Evolutionary conservation across 2,113 vertebrate species (phyloP), one percentile per base, ranked within the genome.

Genomic region (Mesoclemmys tuberculata): DNA sequence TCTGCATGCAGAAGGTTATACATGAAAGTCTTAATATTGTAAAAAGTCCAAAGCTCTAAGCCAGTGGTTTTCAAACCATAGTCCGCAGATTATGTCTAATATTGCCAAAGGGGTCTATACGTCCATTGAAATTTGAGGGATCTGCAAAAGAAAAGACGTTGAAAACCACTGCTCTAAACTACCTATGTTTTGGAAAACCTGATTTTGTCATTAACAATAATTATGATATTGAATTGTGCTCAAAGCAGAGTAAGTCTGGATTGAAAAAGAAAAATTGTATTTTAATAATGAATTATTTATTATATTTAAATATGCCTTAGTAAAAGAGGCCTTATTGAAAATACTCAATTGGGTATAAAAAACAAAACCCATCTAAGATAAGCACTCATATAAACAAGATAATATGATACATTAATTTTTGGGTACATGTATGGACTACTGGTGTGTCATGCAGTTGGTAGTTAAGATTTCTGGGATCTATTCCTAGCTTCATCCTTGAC

Each of bases 21-120:
- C 74, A 79, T 88, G 68, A 92, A 92, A 83, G 85, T 87, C 90
- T 92, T 84, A 83, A 92, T 92, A 88, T 12, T 92, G 71, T 92
- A 88, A 84, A 88, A 88, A 38, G 64, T n/a, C n/a, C 46, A 54
- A 92, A 84, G 74, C 80, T 84, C 80, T 68, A n/a, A 68, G 8
- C 35, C 35, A n/a, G 31, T 68, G 16, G 61, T n/a, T n/a, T 68
- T 68, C 14, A 68, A 68, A 8, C 18, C 19, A 1, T 68, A 31
- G 14, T n/a, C 19, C 14, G 35, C 31, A n/a, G 35, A 68, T 35
- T 21, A n/a, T 21, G 7, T n/a, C 61, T 68, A n/a, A 68, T 16
- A 68, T 68, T 68, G n/a, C 61, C 18, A 68, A 68, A 68, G 35
- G 56, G 56, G 10, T 29, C 26, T 27, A 9, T 10, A 11, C 10